Evolutionary conservation across 2,888 invertebrate genomes (phyloP).

Genomic region (Theretra japonica): DNA sequence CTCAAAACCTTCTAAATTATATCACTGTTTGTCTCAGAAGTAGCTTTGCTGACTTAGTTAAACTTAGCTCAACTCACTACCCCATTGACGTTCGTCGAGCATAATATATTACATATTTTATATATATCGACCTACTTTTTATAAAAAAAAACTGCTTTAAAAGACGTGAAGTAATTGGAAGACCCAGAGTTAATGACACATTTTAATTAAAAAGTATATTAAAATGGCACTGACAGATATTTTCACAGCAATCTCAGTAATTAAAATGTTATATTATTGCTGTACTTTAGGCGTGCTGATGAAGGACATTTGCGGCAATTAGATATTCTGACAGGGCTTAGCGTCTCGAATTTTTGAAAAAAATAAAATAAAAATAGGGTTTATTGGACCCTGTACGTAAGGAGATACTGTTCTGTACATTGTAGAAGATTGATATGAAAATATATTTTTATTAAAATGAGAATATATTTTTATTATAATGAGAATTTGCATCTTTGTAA

Average conservation of each 20-base stretch:
- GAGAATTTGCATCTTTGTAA: too few species aligned
- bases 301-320: not conserved
- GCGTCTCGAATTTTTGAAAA: not conserved
- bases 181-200: conserved; percentile 1
- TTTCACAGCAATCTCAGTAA: conserved; percentile 16
- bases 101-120: not conserved
- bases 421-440: too few species aligned
- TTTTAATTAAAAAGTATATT: not conserved
- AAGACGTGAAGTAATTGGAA: not conserved
- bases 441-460: too few species aligned
- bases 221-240: conserved; percentile 5
- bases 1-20: too few species aligned
- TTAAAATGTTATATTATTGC: not conserved
- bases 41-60: too few species aligned
- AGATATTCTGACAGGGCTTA: not conserved
- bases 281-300: not conserved
- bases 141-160: not conserved
- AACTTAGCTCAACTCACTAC: too few species aligned
- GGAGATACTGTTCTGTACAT: too few species aligned
- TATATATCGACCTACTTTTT: not conserved
- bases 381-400: too few species aligned
- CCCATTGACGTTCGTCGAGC: too few species aligned
- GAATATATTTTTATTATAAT: too few species aligned
- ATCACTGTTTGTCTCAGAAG: too few species aligned
- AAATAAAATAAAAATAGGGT: not conserved